Evolutionary conservation across 2,888 invertebrate genomes (phyloP).

Genomic region (Hypena proboscidalis): DNA sequence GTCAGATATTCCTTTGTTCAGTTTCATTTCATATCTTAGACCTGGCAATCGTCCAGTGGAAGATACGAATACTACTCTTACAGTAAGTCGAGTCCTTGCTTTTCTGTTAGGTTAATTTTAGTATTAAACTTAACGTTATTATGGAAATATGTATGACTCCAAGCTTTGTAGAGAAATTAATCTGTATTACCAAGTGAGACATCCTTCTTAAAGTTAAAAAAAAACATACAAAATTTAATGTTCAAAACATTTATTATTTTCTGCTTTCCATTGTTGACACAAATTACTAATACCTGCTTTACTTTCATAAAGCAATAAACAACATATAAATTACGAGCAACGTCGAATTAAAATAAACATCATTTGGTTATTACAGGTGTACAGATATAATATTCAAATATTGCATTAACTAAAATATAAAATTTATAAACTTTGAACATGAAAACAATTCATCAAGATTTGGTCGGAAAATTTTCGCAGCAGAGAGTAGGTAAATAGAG

Average conservation of each 20-base stretch:
- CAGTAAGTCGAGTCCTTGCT: no score
- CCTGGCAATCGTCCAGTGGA: slow-evolving; percentile 44
- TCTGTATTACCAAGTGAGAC: no score
- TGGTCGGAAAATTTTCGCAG: slow-evolving; percentile 55
- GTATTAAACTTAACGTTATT: no score
- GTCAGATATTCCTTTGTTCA: slow-evolving; percentile 14
- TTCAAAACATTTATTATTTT: slow-evolving; percentile 79
- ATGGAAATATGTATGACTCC: no score
- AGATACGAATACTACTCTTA: slow-evolving; percentile 34
- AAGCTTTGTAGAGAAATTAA: no score
- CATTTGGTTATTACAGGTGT: slow-evolving; percentile 38
- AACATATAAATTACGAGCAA: slow-evolving; percentile 48
- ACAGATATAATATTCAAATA: slow-evolving; percentile 32
- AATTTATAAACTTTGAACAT: slow-evolving; percentile 30
- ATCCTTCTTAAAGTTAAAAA: no score
- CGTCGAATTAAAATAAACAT: slow-evolving; percentile 48
- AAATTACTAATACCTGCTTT: slow-evolving; percentile 61
- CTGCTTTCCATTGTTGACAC: slow-evolving; percentile 60
- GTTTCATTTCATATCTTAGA: slow-evolving; percentile 40
- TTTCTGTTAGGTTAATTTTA: no score
- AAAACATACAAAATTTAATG: slow-evolving; percentile 36
- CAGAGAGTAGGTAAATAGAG: slow-evolving; percentile 64
- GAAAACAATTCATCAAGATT: slow-evolving; percentile 49
- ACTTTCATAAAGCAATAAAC: slow-evolving; percentile 40
- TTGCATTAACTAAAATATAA: slow-evolving; percentile 31